phyloP scores from a whole-genome alignment of 2,888 invertebrate genomes.

The Polydrusus tereticollis region DNA sequence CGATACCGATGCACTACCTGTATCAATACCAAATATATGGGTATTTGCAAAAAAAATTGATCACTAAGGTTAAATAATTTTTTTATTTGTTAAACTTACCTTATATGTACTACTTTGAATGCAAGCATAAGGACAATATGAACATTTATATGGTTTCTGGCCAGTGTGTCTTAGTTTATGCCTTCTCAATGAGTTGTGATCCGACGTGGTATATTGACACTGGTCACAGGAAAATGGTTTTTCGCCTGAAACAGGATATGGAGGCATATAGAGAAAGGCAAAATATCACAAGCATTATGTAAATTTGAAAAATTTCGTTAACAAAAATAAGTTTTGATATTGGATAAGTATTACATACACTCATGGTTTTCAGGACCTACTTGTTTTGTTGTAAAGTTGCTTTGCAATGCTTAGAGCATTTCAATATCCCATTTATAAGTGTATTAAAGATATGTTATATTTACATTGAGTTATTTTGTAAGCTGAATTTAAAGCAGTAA shows the following conservation, averaged over 20 bases:
- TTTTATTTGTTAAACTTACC: slow-evolving; percentile 50
- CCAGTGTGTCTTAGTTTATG: slow-evolving; percentile 85
- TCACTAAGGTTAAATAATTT: not conserved
- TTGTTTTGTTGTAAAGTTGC: no score
- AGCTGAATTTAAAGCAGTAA: no score
- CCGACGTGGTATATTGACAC: slow-evolving; percentile 80
- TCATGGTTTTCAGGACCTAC: no score
- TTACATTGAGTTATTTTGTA: no score
- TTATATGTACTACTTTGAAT: slow-evolving; percentile 86
- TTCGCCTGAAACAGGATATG: slow-evolving; percentile 74
- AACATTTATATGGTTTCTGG: slow-evolving; percentile 82
- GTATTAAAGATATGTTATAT: no score
- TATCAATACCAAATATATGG: no score
- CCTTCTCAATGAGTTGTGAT: slow-evolving; percentile 85
- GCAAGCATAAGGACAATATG: slow-evolving; percentile 82
- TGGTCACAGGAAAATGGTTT: slow-evolving; percentile 83
- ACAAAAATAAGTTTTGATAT: no score
- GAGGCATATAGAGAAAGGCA: not conserved
- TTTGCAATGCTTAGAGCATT: no score
- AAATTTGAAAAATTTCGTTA: no score
- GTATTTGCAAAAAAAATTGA: not conserved
- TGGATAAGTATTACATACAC: no score
- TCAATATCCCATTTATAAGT: no score
- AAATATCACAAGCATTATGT: slow-evolving; percentile 45
- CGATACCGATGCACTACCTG: no score